A percentile compares a stretch with the other conserved stretches of the same genome.
Conservation (phyloP, 2,888 invertebrate species). For the Tetragonula carbonaria region DNA sequence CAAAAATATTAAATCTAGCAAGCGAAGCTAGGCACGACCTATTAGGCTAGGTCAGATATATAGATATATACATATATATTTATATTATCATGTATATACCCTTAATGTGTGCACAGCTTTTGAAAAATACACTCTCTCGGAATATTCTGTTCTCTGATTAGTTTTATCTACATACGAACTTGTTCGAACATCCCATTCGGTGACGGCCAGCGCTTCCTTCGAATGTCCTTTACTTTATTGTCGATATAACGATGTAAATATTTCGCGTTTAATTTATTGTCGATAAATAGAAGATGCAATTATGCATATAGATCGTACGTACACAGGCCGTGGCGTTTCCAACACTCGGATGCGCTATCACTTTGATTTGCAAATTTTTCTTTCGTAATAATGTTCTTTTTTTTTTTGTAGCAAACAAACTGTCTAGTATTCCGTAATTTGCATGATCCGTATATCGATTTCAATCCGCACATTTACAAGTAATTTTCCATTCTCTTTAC, state of each 20-base stretch:
- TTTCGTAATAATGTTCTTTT: background rate
- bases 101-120: constrained; percentile 53
- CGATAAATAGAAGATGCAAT: constrained; percentile 64
- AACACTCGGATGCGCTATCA: background rate
- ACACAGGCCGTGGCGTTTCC: constrained; percentile 31
- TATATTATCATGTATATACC: constrained; percentile 51
- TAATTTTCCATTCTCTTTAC: constrained; percentile 33
- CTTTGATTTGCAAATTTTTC: background rate
- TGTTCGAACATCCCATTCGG: constrained; percentile 55
- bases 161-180: constrained; percentile 41
- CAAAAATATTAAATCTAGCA: constrained; percentile 84
- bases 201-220: constrained; percentile 67
- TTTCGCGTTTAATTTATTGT: constrained; percentile 59
- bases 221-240: constrained; percentile 57
- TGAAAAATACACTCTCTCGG: constrained; percentile 73
- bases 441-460: constrained; percentile 19
- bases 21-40: constrained; percentile 79
- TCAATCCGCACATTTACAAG: constrained; percentile 48
- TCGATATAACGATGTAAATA: constrained; percentile 56
- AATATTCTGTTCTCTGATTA: constrained; percentile 53
- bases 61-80: constrained; percentile 39
- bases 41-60: constrained; percentile 43
- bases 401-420: background rate
- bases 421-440: constrained; percentile 36
- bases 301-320: constrained; percentile 18